Evolutionary conservation across 2,113 vertebrate genomes (phyloP).

Genomic region (Cyanoliseus patagonus): DNA sequence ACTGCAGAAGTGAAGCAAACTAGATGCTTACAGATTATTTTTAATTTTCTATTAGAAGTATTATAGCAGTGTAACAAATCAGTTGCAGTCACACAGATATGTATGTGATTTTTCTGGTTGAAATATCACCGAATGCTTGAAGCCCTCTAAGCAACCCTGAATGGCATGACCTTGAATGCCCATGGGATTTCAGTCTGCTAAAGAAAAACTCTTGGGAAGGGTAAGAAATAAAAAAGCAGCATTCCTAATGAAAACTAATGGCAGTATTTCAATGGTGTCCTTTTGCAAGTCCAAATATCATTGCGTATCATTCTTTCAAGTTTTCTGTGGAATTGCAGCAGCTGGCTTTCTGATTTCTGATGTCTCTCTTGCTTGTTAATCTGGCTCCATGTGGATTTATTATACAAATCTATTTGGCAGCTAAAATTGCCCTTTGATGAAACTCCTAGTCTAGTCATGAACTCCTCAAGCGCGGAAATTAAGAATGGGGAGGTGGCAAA

Average conservation of each 20-base stretch:
- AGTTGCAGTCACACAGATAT: neutral
- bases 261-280: neutral
- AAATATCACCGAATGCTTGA: neutral
- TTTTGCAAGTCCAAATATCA: slow-evolving; percentile 45
- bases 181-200: neutral
- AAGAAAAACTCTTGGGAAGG: neutral
- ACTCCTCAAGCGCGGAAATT: slow-evolving; percentile 33
- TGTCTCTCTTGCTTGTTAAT: slow-evolving; percentile 64
- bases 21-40: neutral
- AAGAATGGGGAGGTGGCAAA: slow-evolving; percentile 26
- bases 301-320: slow-evolving; percentile 43
- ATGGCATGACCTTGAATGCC: neutral
- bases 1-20: neutral
- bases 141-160: neutral
- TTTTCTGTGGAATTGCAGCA: slow-evolving; percentile 62
- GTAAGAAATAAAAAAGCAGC: neutral
- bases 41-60: neutral
- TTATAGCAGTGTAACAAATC: neutral
- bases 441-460: slow-evolving; percentile 38
- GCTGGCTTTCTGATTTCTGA: slow-evolving; percentile 64
- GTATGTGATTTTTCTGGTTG: neutral
- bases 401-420: slow-evolving; percentile 65
- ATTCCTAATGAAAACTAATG: slow-evolving; percentile 6
- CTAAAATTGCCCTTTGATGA: slow-evolving; percentile 65
- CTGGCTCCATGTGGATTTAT: slow-evolving; percentile 59